Percentiles rank a stretch among this genome's conserved stretches.
Evolutionary conservation across 2,113 vertebrate genomes (phyloP).

Genomic region (Neoarius graeffei): DNA sequence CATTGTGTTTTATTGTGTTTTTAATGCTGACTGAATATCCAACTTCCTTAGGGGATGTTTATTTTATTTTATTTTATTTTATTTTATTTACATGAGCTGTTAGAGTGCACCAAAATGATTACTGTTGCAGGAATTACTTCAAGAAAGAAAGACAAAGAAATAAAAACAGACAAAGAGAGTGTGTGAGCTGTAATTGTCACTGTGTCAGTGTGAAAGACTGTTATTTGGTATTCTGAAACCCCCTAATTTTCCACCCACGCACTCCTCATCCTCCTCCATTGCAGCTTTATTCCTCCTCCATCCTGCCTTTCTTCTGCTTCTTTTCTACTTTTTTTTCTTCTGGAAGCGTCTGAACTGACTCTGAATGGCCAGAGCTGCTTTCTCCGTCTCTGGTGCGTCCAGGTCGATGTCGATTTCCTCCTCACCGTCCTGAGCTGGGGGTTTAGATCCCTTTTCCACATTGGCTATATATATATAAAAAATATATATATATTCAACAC

Average conservation of each 20-base stretch:
- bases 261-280: constrained; percentile 17
- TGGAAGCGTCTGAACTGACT: constrained; percentile 58
- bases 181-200: constrained; percentile 41
- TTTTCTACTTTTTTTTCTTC: constrained; percentile 51
- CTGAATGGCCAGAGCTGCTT: constrained; percentile 56
- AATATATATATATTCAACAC: not conserved
- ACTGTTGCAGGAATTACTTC: constrained; percentile 4
- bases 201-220: constrained; percentile 36
- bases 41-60: not conserved
- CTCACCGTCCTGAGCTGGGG: constrained; percentile 32
- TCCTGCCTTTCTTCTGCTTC: not conserved
- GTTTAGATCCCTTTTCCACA: constrained; percentile 31
- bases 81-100: not conserved
- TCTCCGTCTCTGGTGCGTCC: constrained; percentile 53
- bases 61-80: not conserved
- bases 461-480: constrained; percentile 23
- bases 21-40: not conserved
- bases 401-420: constrained; percentile 57
- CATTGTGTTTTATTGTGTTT: not conserved
- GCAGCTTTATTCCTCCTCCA: constrained; percentile 10
- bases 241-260: constrained; percentile 47
- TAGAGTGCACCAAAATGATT: not conserved
- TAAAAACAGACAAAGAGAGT: not conserved
- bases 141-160: not conserved
- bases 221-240: constrained; percentile 48